Base-by-base conservation (phyloP, 2,888 invertebrate genomes). In the Saturnia pavonia region DNA sequence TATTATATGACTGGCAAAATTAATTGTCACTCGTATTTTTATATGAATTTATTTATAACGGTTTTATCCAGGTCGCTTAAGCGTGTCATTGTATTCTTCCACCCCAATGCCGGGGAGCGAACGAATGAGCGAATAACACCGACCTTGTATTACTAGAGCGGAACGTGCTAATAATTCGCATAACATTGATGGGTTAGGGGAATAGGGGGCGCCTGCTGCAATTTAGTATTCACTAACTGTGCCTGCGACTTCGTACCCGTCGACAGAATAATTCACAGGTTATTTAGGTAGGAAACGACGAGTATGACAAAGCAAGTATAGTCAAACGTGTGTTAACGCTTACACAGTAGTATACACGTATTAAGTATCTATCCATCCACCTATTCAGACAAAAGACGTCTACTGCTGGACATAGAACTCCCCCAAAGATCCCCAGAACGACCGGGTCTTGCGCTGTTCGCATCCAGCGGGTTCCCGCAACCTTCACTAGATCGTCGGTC, bases 71-170 rank as follows among this genome's bases (percentile, higher is more conserved):
- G 65, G 57, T 60, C 57, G 7, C 3, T 27, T 60, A 25, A 34
- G 51, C 69, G 51, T 51, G 65, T 69, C 51, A 65, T 72, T 72
- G 70, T 71, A 43, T 74, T 74, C 74, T 77, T 79, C 76, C 81
- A 82, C 86, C 86, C 86, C 77, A 79, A 73, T 72, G 71, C 77
- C 74, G 74, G 75, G 77, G 74, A 60, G 27, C 57, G 57, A 60
- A 60, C 14, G 57, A 25, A 60, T 88, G 79, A 89, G 83, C 89
- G 79, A 89, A 83, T 79, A 79, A 81, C 80, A 81, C 82, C 84
- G 88, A 90, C 91, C 91, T 91, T 91, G 91, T 14, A 60, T 27
- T 82, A 81, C 82, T 83, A 82, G 74, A 78, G 83, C 85, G 87
- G 86, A 87, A 86, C 81, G 79, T 79, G 84, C 82, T 76, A 86